Base-by-base conservation (phyloP, 2,888 invertebrate species). In the Scaptodrosophila latifasciaeformis region DNA sequence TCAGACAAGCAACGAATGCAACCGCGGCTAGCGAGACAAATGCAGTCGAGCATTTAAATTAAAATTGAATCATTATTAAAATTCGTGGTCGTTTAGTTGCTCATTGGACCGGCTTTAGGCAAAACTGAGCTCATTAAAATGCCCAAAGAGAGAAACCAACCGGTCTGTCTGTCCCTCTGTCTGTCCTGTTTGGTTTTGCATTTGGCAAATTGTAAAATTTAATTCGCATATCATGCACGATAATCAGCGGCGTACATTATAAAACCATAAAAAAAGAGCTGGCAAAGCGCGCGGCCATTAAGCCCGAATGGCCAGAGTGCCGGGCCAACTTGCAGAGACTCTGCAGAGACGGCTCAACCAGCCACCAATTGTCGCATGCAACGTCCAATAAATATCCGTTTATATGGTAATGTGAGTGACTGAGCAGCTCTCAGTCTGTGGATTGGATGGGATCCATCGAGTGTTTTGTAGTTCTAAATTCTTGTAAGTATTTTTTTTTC, bases 61-160 rank as follows among this genome's bases (percentile, higher is more conserved):
- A 74, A 77, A 75, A 81, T 82, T 81, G 70, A 83, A 83, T 77
- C 77, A 79, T 79, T 79, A 81, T 83, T 72, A 64, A 69, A 75
- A 67, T 79, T 68, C 66, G 49, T 49, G n/a, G n/a, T 55, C 44
- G 63, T 67, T 70, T 72, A 61, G 62, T 47, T 53, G 59, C 39
- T 51, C n/a, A n/a, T n/a, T 3, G 13, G 7, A 34, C 2, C 34
- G 34, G 34, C 34, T n/a, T n/a, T n/a, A n/a, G n/a, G n/a, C n/a
- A n/a, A 34, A 34, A 34, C 34, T 12, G 34, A 34, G 54, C 57
- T 65, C 78, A 80, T 72, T 77, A 80, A 80, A 72, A 59, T 69
- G 64, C 67, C n/a, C n/a, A n/a, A n/a, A n/a, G n/a, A n/a, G n/a
- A n/a, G n/a, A n/a, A n/a, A n/a, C n/a, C n/a, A n/a, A n/a, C n/a